Conservation (phyloP, 2,113 vertebrate species). For the Megaptera novaeangliae region DNA sequence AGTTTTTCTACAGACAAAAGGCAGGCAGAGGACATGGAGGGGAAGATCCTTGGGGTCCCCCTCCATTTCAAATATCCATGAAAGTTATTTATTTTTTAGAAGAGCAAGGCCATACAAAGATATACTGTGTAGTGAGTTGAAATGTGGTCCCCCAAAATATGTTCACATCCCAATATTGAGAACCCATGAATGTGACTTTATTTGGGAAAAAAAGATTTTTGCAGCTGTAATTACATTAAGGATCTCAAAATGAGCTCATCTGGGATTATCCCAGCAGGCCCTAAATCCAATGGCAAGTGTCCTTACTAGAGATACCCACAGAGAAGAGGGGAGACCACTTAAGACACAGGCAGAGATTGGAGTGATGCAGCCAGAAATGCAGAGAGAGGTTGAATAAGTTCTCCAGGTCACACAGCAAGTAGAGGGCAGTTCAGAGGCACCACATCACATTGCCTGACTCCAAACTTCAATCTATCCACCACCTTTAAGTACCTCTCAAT, state of each 20-base stretch:
- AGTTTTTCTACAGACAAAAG: not conserved
- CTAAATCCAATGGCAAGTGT: not conserved
- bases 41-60: not conserved
- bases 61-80: not conserved
- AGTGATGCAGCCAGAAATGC: not conserved
- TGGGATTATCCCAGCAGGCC: not conserved
- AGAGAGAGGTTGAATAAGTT: not conserved
- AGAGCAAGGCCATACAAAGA: not conserved
- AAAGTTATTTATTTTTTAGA: not conserved
- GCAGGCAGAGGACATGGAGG: not conserved
- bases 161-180: not conserved
- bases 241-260: not conserved
- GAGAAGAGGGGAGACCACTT: not conserved
- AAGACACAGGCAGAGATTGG: not conserved
- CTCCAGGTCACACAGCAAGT: not conserved
- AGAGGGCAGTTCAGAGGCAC: not conserved
- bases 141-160: not conserved
- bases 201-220: not conserved
- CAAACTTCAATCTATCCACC: not conserved
- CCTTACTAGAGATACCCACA: not conserved
- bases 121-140: not conserved
- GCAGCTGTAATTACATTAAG: not conserved
- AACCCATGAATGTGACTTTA: not conserved
- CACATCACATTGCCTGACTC: not conserved
- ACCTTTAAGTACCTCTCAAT: not conserved